phyloP scores from a whole-genome alignment of 2,888 invertebrate genomes.

The Nudaria mundana region DNA sequence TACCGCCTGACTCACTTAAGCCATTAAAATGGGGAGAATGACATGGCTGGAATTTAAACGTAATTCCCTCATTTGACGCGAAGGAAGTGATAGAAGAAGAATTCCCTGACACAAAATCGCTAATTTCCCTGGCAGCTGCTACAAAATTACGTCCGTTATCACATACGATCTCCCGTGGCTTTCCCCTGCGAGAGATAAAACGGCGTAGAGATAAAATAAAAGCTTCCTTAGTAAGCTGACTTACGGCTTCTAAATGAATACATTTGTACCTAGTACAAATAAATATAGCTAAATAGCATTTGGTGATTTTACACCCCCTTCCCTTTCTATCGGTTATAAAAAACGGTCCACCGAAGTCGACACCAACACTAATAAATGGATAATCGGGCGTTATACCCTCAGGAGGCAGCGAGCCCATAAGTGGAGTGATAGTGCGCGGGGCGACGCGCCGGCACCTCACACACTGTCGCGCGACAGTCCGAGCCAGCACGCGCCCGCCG shows the following conservation, averaged over 20 bases:
- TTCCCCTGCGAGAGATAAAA: constrained; percentile 35
- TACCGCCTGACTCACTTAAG: background rate
- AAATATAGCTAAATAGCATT: constrained; percentile 28
- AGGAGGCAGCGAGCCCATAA: constrained; percentile 33
- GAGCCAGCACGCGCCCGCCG: constrained; percentile 6
- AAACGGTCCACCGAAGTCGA: constrained; percentile 10
- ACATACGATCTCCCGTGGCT: constrained; percentile 27
- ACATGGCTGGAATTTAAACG: background rate
- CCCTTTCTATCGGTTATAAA: constrained; percentile 13
- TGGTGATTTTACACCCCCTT: constrained; percentile 14
- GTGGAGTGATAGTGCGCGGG: no score
- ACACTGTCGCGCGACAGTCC: constrained; percentile 3
- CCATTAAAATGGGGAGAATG: background rate
- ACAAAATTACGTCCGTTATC: constrained; percentile 13
- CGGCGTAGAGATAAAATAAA: constrained; percentile 29
- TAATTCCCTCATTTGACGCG: background rate
- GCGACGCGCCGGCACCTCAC: no score
- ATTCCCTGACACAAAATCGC: background rate
- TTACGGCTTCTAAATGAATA: constrained; percentile 10
- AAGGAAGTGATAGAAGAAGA: background rate
- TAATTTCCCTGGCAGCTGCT: background rate
- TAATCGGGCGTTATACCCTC: constrained; percentile 12
- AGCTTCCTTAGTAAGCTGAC: constrained; percentile 27
- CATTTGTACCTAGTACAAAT: constrained; percentile 8
- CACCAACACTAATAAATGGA: constrained; percentile 17